Evolutionary conservation across 2,797 vertebrate genomes (phyloP).

Genomic region (Sebastes alutus): DNA sequence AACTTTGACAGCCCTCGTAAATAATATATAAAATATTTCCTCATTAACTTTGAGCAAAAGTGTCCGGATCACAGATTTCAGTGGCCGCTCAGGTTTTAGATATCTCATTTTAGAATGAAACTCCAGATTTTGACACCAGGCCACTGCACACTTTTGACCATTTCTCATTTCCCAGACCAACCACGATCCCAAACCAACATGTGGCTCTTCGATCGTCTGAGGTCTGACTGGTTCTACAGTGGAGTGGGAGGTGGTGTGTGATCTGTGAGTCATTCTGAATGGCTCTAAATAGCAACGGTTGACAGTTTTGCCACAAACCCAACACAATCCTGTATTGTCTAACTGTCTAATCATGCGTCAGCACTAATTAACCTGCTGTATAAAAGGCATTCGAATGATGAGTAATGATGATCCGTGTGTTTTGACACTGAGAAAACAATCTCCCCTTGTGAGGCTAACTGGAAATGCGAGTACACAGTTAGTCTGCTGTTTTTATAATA

Average conservation of each 20-base stretch:
- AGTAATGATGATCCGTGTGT: neutral
- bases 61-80: neutral
- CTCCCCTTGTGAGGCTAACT: neutral
- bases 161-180: slow-evolving; percentile 23
- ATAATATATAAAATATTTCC: neutral
- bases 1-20: neutral
- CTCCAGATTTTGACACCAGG: slow-evolving; percentile 17
- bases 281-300: slow-evolving; percentile 16
- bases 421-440: slow-evolving; percentile 9
- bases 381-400: neutral
- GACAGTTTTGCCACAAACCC: neutral
- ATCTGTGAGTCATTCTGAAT: neutral
- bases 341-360: neutral
- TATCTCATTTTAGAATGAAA: slow-evolving; percentile 15
- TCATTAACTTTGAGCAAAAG: neutral
- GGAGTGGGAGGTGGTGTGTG: neutral
- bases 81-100: neutral
- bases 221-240: neutral
- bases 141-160: slow-evolving; percentile 5
- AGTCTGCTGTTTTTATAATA: neutral
- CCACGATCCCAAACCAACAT: slow-evolving; percentile 27
- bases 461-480: neutral
- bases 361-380: neutral
- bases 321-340: neutral
- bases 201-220: slow-evolving; percentile 46